Evolutionary conservation across 2,797 vertebrate genomes (phyloP), one percentile per base, ranked within the genome.

Genomic region (Aphelocoma californica): DNA sequence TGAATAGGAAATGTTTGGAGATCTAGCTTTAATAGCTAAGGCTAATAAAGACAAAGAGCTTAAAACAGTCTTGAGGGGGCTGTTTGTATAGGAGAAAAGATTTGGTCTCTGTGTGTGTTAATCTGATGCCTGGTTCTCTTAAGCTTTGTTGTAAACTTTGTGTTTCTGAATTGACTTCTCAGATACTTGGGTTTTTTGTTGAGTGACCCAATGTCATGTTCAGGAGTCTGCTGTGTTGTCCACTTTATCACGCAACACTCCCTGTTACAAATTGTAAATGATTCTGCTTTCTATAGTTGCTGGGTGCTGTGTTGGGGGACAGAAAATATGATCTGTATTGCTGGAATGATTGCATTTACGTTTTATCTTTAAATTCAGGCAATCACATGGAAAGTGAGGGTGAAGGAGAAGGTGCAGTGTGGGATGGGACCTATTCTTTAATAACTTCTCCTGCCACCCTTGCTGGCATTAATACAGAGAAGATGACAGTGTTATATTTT

Each of bases 141-240:
- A 94, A 92, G 82, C 92, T 91, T 81, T 72, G 42, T 70, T 83
- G 90, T 73, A 94, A 92, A 84, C 77, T 91, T 96, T 74, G 66
- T 73, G 85, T 93, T 94, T 84, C 86, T 96, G 64, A 61, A 45
- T 42, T 45, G 57, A 50, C 45, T 86, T 81, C 67, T 94, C 71
- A 81, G 66, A 75, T 87, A 40, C n/a, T 74, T 75, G 25, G n/a
- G 18, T 24, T 92, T 96, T 94, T 79, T 48, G 20, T 36, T 88
- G 51, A 86, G 25, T 62, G 80, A 72, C 48, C 62, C 58, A 29
- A 0, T 73, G 73, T 50, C 34, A 9, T 25, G 29, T 56, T 81
- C 66, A 84, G 80, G 77, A 80, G 45, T 47, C 65, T 90, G 65
- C 75, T 81, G 28, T 84, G 47, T 57, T 18, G 1, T 44, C 47